Percentiles rank a stretch among this genome's conserved stretches.
Evolutionary conservation across 2,888 invertebrate species (phyloP).

Genomic region (Melanophora roralis): DNA sequence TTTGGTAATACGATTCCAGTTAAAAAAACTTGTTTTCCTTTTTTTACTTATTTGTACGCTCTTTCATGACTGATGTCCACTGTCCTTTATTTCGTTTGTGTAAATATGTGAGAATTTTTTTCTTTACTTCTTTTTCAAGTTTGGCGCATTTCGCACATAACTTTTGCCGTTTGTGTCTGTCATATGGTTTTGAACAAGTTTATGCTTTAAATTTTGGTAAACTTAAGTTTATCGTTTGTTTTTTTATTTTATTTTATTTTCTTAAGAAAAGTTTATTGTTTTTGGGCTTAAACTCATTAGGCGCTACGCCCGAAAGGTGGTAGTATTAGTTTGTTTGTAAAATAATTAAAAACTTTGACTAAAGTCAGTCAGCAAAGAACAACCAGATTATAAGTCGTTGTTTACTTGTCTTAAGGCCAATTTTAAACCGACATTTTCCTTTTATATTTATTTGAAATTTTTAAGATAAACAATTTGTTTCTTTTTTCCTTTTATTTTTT

Average conservation of each 20-base stretch:
- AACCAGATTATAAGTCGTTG: neutral
- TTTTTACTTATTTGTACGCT: constrained; percentile 21
- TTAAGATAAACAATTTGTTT: constrained; percentile 17
- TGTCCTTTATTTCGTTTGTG: constrained; percentile 12
- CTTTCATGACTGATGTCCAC: constrained; percentile 4
- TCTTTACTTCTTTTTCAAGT: neutral
- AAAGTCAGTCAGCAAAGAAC: too few species aligned
- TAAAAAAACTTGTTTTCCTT: constrained; percentile 45
- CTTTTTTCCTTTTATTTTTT: neutral
- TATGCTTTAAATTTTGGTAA: constrained; percentile 31
- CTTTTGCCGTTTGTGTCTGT: constrained; percentile 42
- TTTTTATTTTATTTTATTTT: neutral
- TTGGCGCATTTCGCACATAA: constrained; percentile 54
- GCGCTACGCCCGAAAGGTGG: neutral
- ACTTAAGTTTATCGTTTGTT: neutral
- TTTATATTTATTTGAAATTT: neutral
- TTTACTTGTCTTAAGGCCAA: neutral
- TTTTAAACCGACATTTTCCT: neutral
- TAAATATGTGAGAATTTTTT: too few species aligned
- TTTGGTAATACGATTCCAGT: constrained; percentile 47
- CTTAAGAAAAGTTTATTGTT: neutral
- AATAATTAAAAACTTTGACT: too few species aligned
- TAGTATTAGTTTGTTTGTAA: neutral
- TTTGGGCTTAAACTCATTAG: constrained; percentile 17
- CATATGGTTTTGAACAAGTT: constrained; percentile 30